Evolutionary conservation across 2,888 invertebrate genomes (phyloP), one percentile per base, ranked within the genome.

Genomic region (Geotrupes spiniger): DNA sequence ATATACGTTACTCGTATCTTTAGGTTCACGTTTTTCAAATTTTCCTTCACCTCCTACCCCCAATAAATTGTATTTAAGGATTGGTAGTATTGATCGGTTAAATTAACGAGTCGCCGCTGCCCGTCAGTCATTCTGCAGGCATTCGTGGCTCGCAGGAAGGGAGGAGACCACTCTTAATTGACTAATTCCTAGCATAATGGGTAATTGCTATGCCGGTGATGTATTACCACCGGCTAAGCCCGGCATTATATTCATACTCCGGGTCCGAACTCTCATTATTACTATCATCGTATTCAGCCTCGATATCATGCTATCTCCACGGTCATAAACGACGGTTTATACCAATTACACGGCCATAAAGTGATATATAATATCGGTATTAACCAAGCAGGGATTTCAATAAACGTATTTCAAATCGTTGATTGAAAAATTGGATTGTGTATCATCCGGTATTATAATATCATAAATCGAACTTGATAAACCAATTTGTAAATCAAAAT

Each of bases 151-250:
- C 63, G 67, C 63, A 62, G 61, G 58, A 58, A 60, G 66, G 66
- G 64, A 63, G 63, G 58, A 59, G 60, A 62, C 64, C 61, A 65
- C 56, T 62, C 68, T 69, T 70, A 70, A 70, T 70, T 70, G 69
- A 70, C 71, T 71, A 71, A 71, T 70, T 71, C 71, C 70, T 71
- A 60, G 63, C 69, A 69, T 70, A 71, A 71, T 71, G 66, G 71
- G 70, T 70, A 71, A 71, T 71, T 70, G 71, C 70, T 71, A 71
- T 70, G 66, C 67, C 66, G 61, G 65, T 69, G 69, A 69, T 65
- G 64, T 68, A 69, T 69, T 64, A 61, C 65, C 62, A 57, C 52
- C 54, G 63, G 21, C 29, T 62, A 61, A 64, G 60, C 63, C 65
- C 47, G 54, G 55, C 57, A 66, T 66, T 66, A 64, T 64, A 63